Base-by-base conservation (phyloP, 2,797 vertebrate species). In the Phalanger gymnotis region DNA sequence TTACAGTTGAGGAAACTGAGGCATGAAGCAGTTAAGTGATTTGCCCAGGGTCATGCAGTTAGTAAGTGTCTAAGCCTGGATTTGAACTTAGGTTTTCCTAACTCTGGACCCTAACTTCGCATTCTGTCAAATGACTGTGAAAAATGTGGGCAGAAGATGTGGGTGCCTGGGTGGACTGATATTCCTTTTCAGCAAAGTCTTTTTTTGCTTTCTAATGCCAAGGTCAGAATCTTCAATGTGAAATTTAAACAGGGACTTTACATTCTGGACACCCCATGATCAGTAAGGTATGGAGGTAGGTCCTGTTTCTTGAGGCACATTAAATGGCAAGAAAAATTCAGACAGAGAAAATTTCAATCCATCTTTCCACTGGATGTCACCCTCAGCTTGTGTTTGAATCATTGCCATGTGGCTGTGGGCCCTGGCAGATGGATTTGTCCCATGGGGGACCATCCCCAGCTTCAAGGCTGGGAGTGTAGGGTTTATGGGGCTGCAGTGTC, bases 291-390 rank as follows among this genome's bases (percentile, higher is more conserved):
- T 2, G 2, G 31, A 40, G 22, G 4, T 10, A 27, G 34, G 47
- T 47, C 0, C 40, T 47, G 9, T 47, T 87, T 87, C 73, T 87
- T 87, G 40, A 87, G 73, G 40, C 40, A 47, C 25, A 47, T 51
- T 87, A 47, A 87, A 51, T 12, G 53, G 53, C 34, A 30, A 19
- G 0, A 92, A 28, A 55, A 3, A 31, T 90, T 53, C 28, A 93
- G 90, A 89, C 14, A 81, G 91, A 61, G 73, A 52, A 91, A 94
- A 95, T 28, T 95, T 5, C 9, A 53, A n/a, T 28, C n/a, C 81
- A 1, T 92, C 4, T 97, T 96, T 97, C 98, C 98, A 98, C 98
- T 98, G 97, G 98, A 97, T 98, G 98, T 98, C 98, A 97, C 97
- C 96, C 95, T 98, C 93, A 91, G 95, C 96, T 97, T 96, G 94